Evolutionary conservation across 2,888 invertebrate species (phyloP).

Genomic region (Syritta pipiens): DNA sequence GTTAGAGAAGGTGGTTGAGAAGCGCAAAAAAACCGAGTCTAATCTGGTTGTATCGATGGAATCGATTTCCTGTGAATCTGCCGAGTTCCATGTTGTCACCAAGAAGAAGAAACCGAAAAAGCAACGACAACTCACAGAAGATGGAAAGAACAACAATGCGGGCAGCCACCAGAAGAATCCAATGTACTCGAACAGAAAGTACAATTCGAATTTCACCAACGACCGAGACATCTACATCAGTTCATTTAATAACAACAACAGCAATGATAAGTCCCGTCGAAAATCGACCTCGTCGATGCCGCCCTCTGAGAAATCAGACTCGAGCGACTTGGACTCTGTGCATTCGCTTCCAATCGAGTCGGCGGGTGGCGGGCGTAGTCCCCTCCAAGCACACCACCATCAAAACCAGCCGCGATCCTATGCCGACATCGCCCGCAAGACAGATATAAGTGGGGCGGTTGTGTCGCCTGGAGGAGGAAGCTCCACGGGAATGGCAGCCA

Average conservation of each 20-base stretch:
- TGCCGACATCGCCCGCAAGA: slow-evolving; percentile 88
- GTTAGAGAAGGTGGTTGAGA: slow-evolving; percentile 69
- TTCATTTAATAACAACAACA: slow-evolving; percentile 68
- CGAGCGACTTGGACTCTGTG: slow-evolving; percentile 90
- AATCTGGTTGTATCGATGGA: slow-evolving; percentile 73
- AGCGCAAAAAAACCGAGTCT: slow-evolving; percentile 70
- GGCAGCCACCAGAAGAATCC: slow-evolving; percentile 46
- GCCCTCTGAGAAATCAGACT: slow-evolving; percentile 91
- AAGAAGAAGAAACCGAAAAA: slow-evolving; percentile 90
- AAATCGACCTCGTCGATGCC: slow-evolving; percentile 89
- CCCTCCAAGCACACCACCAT: slow-evolving; percentile 55
- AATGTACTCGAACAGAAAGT: slow-evolving; percentile 66
- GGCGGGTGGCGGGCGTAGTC: slow-evolving; percentile 70
- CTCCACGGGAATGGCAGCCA: slow-evolving; percentile 4
- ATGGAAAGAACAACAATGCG: slow-evolving; percentile 31
- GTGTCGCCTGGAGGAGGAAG: slow-evolving; percentile 5
- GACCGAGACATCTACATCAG: slow-evolving; percentile 71
- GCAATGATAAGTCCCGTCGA: slow-evolving; percentile 80
- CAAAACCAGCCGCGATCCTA: slow-evolving; percentile 82
- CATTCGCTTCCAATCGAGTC: slow-evolving; percentile 88
- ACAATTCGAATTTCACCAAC: slow-evolving; percentile 70
- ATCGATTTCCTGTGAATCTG: slow-evolving; percentile 80
- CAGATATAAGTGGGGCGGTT: slow-evolving; percentile 65
- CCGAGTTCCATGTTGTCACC: slow-evolving; percentile 91
- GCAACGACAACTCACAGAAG: slow-evolving; percentile 77